Evolutionary conservation across 1,140 invertebrate genomes (phyloP).

Genomic region (Riptortus pedestris): DNA sequence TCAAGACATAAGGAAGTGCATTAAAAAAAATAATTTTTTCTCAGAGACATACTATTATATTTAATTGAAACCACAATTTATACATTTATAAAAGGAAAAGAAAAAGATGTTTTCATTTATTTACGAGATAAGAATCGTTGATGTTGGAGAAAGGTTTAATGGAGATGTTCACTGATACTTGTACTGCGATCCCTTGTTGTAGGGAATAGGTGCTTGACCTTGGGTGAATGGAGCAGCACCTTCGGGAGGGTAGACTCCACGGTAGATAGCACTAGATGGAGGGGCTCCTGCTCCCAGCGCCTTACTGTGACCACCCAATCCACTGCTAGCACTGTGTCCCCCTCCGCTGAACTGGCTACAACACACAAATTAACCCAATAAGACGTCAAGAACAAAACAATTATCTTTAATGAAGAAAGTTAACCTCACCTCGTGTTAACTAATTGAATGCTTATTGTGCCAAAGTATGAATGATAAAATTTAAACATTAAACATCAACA

Average conservation of each 20-base stretch:
- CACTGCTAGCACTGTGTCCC: not conserved
- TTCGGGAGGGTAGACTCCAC: conserved; percentile 2
- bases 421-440: too few species aligned
- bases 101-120: too few species aligned
- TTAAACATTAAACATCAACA: too few species aligned
- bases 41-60: not conserved
- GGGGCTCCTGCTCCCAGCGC: not conserved
- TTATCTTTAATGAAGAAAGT: too few species aligned
- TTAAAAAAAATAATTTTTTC: conserved; percentile 15
- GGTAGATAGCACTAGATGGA: not conserved
- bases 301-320: not conserved
- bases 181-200: conserved; percentile 7
- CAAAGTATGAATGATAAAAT: too few species aligned
- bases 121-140: too few species aligned
- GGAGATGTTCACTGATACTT: conserved; percentile 18
- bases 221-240: not conserved
- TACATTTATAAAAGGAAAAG: not conserved
- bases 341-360: conserved; percentile 7
- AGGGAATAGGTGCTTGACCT: not conserved
- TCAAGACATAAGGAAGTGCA: conserved; percentile 17
- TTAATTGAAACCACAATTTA: conserved; percentile 9
- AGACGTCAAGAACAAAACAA: too few species aligned
- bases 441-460: too few species aligned
- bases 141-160: too few species aligned
- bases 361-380: not conserved